Evolutionary conservation across 2,888 invertebrate genomes (phyloP).

Genomic region (Dryococelus australis): DNA sequence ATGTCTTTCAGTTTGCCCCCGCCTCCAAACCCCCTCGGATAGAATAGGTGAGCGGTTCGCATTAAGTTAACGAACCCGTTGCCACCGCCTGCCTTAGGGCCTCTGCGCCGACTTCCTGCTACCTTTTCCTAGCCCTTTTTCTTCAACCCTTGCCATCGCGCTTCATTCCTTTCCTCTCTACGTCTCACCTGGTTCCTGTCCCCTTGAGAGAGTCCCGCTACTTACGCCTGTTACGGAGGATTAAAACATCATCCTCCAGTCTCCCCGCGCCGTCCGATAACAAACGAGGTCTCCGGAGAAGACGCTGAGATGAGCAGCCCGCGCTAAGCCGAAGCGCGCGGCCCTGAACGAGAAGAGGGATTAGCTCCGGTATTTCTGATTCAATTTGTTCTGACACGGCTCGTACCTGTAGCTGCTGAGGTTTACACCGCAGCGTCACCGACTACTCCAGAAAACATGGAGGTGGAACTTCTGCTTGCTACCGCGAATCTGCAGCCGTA

Average conservation of each 20-base stretch:
- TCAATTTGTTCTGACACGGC: too few species aligned
- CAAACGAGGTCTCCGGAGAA: background rate
- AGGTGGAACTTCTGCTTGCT: too few species aligned
- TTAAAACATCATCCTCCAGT: background rate
- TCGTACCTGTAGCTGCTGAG: too few species aligned
- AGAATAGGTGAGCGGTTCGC: background rate
- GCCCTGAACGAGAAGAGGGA: background rate
- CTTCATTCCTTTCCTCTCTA: background rate
- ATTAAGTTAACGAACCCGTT: background rate
- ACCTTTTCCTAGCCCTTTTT: background rate
- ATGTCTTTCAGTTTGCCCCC: background rate
- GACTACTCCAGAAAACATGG: too few species aligned
- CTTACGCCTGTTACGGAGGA: background rate
- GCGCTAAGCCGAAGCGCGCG: background rate
- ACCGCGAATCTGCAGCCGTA: too few species aligned
- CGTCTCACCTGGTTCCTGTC: background rate
- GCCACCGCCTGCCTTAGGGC: background rate
- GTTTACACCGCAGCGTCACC: too few species aligned
- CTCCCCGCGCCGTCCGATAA: background rate
- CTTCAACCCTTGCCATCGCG: background rate
- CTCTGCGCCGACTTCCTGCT: background rate
- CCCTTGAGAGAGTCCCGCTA: background rate
- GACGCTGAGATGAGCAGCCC: background rate
- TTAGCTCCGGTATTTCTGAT: too few species aligned
- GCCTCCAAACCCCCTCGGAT: background rate